Base-by-base conservation (phyloP, 2,113 vertebrate genomes). In the Bostrychus sinensis region DNA sequence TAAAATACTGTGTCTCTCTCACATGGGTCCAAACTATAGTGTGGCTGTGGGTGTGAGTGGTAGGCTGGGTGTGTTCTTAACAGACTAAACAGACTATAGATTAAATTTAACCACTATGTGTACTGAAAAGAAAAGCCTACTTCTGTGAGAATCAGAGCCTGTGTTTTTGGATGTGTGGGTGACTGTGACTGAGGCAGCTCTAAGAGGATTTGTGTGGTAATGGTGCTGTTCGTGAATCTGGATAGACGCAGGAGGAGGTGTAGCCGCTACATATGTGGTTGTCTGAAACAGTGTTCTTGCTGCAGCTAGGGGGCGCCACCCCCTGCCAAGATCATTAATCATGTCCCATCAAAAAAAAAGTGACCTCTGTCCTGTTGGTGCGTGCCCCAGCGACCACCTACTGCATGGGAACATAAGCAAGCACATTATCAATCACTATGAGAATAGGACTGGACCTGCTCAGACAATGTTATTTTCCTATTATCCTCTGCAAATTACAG, bases 271-370 rank as follows among this genome's bases (percentile, higher is more conserved):
- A 5, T 60, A 13, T 5, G 39, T 36, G 28, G 51, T 57, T 69
- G 25, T 8, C 1, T n/a, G 61, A 63, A 48, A 42, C 41, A 64
- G 38, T 76, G 37, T 28, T 19, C 54, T 66, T 43, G 12, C 54
- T 56, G 30, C 86, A 84, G 82, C 88, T 87, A 93, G 92, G 87
- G 89, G 92, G 90, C 86, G 83, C 90, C 88, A 85, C 84, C 86
- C 83, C 86, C 89, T 57, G 48, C 59, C 12, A 85, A 73, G 80
- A 81, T 87, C 89, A 91, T 92, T 88, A 89, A 91, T 92, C 89
- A 91, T 61, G 53, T 66, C 61, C 76, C 72, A 88, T 91, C 89
- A 88, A 86, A 88, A 89, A 88, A 89, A 85, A n/a, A 8, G 82
- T 83, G 78, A 75, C 79, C 72, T 48, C 82, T 81, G 81, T 76